phyloP scores from a whole-genome alignment of 2,888 invertebrate species.

The Palloptera scutellata region DNA sequence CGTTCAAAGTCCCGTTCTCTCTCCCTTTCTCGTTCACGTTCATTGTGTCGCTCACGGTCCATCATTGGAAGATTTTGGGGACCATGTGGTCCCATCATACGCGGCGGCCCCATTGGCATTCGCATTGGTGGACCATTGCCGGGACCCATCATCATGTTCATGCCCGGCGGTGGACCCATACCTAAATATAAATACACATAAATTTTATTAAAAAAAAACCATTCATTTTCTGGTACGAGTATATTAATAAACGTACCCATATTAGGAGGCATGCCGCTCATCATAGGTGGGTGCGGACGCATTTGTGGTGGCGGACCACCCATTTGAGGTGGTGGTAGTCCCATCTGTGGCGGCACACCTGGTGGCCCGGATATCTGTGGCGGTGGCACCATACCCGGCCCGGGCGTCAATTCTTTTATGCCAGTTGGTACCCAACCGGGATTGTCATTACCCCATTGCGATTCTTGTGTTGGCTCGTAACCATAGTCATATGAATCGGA shows the following conservation, averaged over 20 bases:
- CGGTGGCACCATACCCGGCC: constrained; percentile 62
- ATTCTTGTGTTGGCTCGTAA: constrained; percentile 78
- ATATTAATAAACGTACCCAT: too few relatives aligned
- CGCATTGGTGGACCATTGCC: constrained; percentile 46
- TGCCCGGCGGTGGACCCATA: constrained; percentile 56
- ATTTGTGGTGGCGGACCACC: constrained; percentile 50
- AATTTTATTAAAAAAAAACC: too few relatives aligned
- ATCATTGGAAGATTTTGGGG: constrained; percentile 32
- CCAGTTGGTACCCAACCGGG: constrained; percentile 72
- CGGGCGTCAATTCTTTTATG: constrained; percentile 76
- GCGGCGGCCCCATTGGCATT: constrained; percentile 55
- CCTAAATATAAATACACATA: constrained; percentile 35
- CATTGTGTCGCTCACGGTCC: constrained; percentile 55
- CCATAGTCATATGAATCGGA: constrained; percentile 66
- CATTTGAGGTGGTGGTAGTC: constrained; percentile 54
- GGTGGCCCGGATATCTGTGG: constrained; percentile 57
- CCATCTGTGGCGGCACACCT: constrained; percentile 54
- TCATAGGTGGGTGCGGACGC: constrained; percentile 44
- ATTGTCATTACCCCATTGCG: constrained; percentile 72
- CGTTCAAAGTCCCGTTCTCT: constrained; percentile 49
- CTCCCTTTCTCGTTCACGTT: constrained; percentile 50
- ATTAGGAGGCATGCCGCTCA: constrained; percentile 52
- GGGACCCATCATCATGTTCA: constrained; percentile 52
- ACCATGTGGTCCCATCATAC: constrained; percentile 42
- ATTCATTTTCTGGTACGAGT: too few relatives aligned